Evolutionary conservation across 92 coral and sea anemone genomes (phyloP), one percentile per base, ranked within the genome.

Genomic region (Epizoanthus fatuus): DNA sequence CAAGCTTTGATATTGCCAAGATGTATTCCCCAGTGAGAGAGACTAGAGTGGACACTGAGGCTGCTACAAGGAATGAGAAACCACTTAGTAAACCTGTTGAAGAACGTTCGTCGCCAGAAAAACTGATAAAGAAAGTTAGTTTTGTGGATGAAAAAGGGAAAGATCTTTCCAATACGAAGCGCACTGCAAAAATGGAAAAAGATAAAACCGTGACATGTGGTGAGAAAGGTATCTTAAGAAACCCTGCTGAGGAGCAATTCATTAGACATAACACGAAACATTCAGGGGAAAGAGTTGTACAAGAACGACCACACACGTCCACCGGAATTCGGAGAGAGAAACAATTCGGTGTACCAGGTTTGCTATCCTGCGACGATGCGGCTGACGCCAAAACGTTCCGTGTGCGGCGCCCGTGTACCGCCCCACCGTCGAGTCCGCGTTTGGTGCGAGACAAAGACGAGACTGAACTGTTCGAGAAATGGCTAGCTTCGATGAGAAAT

Each of bases 401-500:
- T 4, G 45, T 77, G 55, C 64, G 72, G 20, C 49, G 98, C 29
- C 98, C 96, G 2, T 91, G 39, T 75, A 92, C 94, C 1, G 98
- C 98, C 5, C 98, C 98, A 0, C 90, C 89, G 5, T 82, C 88
- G 8, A 86, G 89, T 44, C 91, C 95, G 3, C 86, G 88, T 54
- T 20, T 79, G 6, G 69, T 85, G 20, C 87, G 60, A 44, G 85
- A 82, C 84, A 39, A 80, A 70, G 19, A 58, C 5, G 44, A 65
- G 16, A 20, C 6, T 9, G 82, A 60, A 53, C 25, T 59, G 37
- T 59, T 77, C 4, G 22, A 63, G 63, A 51, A 80, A 72, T 55
- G 49, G 75, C 66, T 72, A 37, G 71, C 53, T 32, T 72, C 63
- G 10, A 52, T 84, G 37, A 80, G 69, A 44, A 19, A 81, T 72